Evolutionary conservation across 2,113 vertebrate genomes (phyloP).

Genomic region (Tyrannus savana): DNA sequence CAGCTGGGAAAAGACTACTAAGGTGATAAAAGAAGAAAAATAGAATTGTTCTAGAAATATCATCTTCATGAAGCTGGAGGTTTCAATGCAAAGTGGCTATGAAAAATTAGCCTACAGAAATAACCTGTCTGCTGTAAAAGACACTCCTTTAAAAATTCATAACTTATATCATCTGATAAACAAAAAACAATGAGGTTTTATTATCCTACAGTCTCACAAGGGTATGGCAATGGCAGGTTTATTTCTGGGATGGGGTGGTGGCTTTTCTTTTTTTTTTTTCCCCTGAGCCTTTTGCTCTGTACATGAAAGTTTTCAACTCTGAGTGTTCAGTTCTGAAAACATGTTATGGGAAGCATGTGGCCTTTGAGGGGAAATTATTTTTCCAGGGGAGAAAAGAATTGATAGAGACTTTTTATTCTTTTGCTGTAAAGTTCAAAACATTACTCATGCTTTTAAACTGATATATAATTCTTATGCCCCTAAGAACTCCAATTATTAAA

Average conservation of each 20-base stretch:
- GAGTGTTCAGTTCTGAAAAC: neutral
- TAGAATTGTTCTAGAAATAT: conserved; percentile 60
- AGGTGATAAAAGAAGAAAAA: conserved; percentile 70
- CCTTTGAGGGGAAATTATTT: neutral
- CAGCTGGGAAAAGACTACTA: conserved; percentile 71
- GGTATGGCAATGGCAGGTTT: neutral
- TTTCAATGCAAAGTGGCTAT: conserved; percentile 11
- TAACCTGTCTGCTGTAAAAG: conserved; percentile 30
- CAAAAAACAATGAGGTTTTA: neutral
- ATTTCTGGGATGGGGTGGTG: neutral
- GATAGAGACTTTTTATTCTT: neutral
- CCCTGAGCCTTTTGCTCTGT: neutral
- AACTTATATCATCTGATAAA: neutral
- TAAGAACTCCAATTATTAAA: conserved; percentile 60
- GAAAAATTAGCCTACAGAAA: conserved; percentile 55
- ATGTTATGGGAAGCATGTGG: neutral
- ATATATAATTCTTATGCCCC: conserved; percentile 35
- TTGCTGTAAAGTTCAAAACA: conserved; percentile 14
- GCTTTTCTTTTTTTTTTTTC: neutral
- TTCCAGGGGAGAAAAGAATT: neutral
- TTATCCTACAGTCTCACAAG: neutral
- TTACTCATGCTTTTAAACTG: conserved; percentile 28
- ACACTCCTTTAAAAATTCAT: conserved; percentile 22
- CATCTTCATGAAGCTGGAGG: conserved; percentile 22
- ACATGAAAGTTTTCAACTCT: neutral